phyloP scores from a whole-genome alignment of 2,797 vertebrate genomes.

The Leptodactylus fallax region DNA sequence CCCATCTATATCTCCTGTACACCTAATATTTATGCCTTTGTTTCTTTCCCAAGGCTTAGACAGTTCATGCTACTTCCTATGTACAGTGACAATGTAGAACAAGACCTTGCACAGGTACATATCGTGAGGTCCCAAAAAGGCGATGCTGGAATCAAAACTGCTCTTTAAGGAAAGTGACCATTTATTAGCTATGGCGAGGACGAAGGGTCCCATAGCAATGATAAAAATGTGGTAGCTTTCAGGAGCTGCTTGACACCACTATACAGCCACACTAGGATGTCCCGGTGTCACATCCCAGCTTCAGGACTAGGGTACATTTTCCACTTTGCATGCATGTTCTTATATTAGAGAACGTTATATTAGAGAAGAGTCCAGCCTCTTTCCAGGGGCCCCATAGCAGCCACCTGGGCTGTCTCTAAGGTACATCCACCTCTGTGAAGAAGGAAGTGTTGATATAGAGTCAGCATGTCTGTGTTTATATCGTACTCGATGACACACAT shows the following conservation, averaged over 20 bases:
- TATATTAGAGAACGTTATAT: too few species aligned
- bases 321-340: too few species aligned
- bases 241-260: background rate
- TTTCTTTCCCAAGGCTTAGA: too few species aligned
- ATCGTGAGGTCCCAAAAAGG: background rate
- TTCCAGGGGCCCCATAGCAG: background rate
- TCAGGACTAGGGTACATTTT: background rate
- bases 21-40: too few species aligned
- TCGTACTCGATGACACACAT: constrained; percentile 37
- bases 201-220: background rate
- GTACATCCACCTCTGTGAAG: too few species aligned
- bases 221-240: background rate
- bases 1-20: too few species aligned
- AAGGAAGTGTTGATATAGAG: constrained; percentile 33
- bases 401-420: background rate
- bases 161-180: background rate
- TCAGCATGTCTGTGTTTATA: constrained; percentile 50
- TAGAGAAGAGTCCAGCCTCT: too few species aligned
- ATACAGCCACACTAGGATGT: background rate
- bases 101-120: background rate
- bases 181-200: background rate
- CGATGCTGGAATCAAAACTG: background rate
- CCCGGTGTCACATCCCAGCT: background rate
- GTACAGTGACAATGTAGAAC: background rate
- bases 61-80: too few species aligned